Evolutionary conservation across 2,797 vertebrate species (phyloP), one percentile per base, ranked within the genome.

Genomic region (Microctenopoma stevenorrisi): DNA sequence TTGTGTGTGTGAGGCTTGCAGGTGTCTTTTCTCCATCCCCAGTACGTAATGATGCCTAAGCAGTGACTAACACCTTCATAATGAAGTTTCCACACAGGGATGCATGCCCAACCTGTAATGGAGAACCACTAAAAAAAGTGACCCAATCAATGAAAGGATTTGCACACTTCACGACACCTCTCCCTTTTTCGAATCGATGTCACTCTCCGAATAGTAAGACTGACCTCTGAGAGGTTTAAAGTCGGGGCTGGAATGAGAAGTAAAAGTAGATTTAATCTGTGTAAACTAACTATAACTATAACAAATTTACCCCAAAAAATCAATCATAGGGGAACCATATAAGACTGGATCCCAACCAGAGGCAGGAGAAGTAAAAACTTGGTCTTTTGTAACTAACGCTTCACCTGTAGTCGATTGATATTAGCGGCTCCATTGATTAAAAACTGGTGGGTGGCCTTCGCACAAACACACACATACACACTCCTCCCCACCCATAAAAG

Each of bases 51-150:
- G 85, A 84, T 68, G 54, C 73, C 37, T 15, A 42, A 46, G 48
- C 47, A 11, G 74, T 89, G 86, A 89, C 56, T 89, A 84, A 87
- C 66, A 65, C 26, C 53, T 53, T 66, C 69, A 57, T 81, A 86
- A 88, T 85, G 69, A 86, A 86, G 84, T 82, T 86, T 88, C 85
- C 78, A 76, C 61, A 11, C 49, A 48, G 65, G 72, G 70, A 60
- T 10, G 1, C 83, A 82, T 46, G 80, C 69, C 64, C 76, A 59
- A 64, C 72, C 84, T 58, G 18, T 52, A 37, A 67, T 70, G n/a
- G 6, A 46, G 50, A 64, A 11, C n/a, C 0, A 11, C 52, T 3
- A 37, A 66, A 63, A 85, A 63, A 85, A 86, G 67, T 15, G 3
- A 84, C 59, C 54, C 61, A 67, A 38, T 78, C 68, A 54, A 46